These are phyloP conservation scores for Mythimna lalbum DNA, from an alignment of 2,888 invertebrate species.

Conservation along the genomic window DNA sequence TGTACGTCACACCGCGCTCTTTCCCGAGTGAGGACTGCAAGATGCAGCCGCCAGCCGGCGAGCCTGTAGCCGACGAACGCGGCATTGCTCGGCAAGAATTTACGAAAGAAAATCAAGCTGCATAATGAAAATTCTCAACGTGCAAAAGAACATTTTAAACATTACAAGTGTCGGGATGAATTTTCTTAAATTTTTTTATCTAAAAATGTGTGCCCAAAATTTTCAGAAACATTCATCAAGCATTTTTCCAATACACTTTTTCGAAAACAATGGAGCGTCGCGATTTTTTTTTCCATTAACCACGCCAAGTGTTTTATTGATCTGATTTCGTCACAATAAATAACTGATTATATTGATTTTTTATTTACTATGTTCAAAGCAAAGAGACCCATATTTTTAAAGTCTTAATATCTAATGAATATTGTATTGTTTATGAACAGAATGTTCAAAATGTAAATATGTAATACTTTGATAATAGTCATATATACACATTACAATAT, in stretches of 20 bases:
- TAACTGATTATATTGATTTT: too few relatives aligned
- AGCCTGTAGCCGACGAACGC: slow-evolving; percentile 31
- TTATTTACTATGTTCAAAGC: too few relatives aligned
- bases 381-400: too few relatives aligned
- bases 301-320: too few relatives aligned
- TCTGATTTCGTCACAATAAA: too few relatives aligned
- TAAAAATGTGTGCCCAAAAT: not conserved
- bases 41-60: slow-evolving; percentile 56
- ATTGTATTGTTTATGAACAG: too few relatives aligned
- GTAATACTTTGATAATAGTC: too few relatives aligned
- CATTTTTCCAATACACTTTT: not conserved
- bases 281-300: too few relatives aligned
- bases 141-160: not conserved
- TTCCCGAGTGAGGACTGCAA: slow-evolving; percentile 76
- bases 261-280: too few relatives aligned
- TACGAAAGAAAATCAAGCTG: slow-evolving; percentile 58
- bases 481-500: too few relatives aligned
- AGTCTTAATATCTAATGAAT: too few relatives aligned
- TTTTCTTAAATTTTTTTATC: not conserved
- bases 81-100: slow-evolving; percentile 30
- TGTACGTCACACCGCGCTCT: slow-evolving; percentile 80
- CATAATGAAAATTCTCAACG: slow-evolving; percentile 46
- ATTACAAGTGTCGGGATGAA: not conserved
- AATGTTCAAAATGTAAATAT: too few relatives aligned
- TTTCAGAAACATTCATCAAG: not conserved